Conservation (phyloP, 2,888 invertebrate genomes). For the Rhopalosiphum nymphaeae region DNA sequence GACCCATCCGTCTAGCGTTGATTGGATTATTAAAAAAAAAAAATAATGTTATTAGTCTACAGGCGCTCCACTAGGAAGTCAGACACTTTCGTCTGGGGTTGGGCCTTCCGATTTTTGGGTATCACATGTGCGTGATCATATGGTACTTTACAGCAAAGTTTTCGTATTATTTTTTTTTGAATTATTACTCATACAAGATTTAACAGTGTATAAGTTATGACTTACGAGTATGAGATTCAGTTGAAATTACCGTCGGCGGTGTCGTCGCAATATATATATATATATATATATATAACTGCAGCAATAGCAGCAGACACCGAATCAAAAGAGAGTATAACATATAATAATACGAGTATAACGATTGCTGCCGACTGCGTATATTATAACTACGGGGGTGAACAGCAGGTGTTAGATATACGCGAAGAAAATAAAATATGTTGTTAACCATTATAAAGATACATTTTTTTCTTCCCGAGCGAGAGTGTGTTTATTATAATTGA, state of each 20-base stretch:
- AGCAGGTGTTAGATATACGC: constrained; percentile 59
- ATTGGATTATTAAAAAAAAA: constrained; percentile 19
- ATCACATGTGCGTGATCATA: neutral
- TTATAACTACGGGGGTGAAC: constrained; percentile 62
- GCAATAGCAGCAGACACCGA: constrained; percentile 36
- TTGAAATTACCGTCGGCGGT: constrained; percentile 1
- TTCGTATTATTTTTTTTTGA: neutral
- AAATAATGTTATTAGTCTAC: neutral
- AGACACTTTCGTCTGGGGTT: neutral
- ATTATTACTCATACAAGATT: constrained; percentile 8
- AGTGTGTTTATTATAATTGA: constrained; percentile 65
- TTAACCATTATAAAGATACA: constrained; percentile 60
- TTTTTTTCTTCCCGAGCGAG: constrained; percentile 37
- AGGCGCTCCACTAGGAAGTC: neutral
- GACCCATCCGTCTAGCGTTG: neutral
- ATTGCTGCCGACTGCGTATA: constrained; percentile 34
- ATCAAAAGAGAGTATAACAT: constrained; percentile 36
- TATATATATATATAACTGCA: neutral
- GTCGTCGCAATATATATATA: neutral
- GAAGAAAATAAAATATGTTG: constrained; percentile 63
- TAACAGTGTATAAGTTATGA: neutral
- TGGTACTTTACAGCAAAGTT: constrained; percentile 5
- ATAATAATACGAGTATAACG: neutral
- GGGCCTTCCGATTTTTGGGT: neutral
- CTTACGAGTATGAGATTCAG: constrained; percentile 30